Percentiles rank a stretch among this genome's conserved stretches.
phyloP scores from a whole-genome alignment of 2,113 vertebrate species.

The Xiphorhynchus elegans region DNA sequence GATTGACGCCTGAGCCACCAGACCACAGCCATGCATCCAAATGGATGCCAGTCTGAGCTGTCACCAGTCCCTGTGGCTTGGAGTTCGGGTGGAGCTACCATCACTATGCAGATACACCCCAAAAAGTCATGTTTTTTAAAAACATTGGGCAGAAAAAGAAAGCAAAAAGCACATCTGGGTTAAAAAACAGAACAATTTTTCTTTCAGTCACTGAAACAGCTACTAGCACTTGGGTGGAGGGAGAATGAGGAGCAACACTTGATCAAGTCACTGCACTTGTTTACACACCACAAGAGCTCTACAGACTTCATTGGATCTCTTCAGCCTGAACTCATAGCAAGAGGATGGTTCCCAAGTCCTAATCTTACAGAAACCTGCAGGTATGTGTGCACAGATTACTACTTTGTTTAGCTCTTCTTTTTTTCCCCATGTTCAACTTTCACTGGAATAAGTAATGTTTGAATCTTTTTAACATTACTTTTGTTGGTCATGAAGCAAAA shows the following conservation, averaged over 20 bases:
- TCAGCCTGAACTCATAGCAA: neutral
- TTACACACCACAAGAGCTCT: neutral
- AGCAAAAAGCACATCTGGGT: neutral
- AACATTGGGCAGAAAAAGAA: rapidly evolving
- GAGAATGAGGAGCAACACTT: neutral
- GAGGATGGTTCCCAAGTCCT: neutral
- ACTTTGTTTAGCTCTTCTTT: neutral
- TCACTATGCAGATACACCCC: neutral
- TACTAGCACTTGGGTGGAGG: neutral
- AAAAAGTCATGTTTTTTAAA: neutral
- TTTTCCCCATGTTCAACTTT: neutral
- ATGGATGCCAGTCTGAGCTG: neutral
- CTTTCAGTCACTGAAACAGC: neutral
- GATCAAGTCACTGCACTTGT: neutral
- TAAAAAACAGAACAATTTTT: neutral
- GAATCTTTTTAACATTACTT: neutral
- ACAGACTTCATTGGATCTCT: neutral
- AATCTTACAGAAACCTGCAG: neutral
- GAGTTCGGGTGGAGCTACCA: neutral
- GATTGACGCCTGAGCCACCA: neutral
- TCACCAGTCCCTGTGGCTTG: neutral
- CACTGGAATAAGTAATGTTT: neutral
- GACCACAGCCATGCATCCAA: neutral
- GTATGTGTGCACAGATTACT: neutral
- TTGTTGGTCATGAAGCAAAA: neutral